Evolutionary conservation across 2,797 vertebrate genomes (phyloP).

Genomic region (Poeciliopsis paucimaculata): DNA sequence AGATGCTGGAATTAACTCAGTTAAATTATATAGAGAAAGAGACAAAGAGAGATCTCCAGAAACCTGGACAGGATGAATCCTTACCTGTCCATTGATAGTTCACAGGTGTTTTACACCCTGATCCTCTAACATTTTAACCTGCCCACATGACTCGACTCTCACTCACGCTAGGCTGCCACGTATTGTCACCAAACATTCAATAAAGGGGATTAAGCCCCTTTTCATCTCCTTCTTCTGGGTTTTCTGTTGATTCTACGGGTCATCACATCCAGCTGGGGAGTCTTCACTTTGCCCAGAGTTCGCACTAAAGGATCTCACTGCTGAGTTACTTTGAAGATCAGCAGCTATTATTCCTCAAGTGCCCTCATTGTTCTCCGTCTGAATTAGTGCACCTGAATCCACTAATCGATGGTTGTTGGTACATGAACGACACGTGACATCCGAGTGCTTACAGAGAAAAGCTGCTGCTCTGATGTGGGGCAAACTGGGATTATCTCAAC

Average conservation of each 20-base stretch:
- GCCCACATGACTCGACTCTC: constrained; percentile 76
- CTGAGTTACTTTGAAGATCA: constrained; percentile 67
- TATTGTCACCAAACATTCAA: constrained; percentile 59
- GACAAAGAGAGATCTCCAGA: not conserved
- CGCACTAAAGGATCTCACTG: constrained; percentile 55
- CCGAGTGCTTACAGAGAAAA: constrained; percentile 44
- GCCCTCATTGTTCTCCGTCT: constrained; percentile 73
- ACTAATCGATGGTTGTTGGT: constrained; percentile 65
- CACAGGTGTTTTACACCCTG: not conserved
- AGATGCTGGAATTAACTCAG: no score
- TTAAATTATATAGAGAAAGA: no score
- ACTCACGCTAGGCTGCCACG: constrained; percentile 63
- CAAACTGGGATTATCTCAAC: not conserved
- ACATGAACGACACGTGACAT: constrained; percentile 57
- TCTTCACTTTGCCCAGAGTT: constrained; percentile 66
- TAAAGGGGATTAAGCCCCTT: constrained; percentile 69
- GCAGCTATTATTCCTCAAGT: constrained; percentile 63
- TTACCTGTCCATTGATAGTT: not conserved
- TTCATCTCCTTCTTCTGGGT: constrained; percentile 75
- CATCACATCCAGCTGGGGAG: constrained; percentile 71
- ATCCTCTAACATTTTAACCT: constrained; percentile 52
- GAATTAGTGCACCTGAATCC: constrained; percentile 77
- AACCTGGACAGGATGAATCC: not conserved
- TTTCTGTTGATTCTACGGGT: constrained; percentile 68
- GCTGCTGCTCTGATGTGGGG: constrained; percentile 22